Conservation (phyloP, 2,797 vertebrate species). For the Xenentodon cancila region DNA sequence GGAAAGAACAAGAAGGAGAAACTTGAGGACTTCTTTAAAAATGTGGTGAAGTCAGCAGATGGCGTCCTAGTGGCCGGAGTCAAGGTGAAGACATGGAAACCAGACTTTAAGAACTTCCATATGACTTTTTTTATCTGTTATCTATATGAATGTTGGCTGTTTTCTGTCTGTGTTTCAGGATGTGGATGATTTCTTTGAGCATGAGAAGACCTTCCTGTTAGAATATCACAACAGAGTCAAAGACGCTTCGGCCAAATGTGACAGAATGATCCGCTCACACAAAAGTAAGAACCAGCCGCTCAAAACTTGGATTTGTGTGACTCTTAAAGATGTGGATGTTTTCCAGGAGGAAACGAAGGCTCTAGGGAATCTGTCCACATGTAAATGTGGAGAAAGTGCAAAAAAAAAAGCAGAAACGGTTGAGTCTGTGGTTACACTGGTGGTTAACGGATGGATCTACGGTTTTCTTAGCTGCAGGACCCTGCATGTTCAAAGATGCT, state of each 20-base stretch:
- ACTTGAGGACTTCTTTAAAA: conserved; percentile 98
- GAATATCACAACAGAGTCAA: conserved; percentile 98
- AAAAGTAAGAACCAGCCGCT: conserved; percentile 88
- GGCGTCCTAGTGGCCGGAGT: conserved; percentile 96
- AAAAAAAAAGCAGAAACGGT: too few relatives aligned
- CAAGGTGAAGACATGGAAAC: conserved; percentile 82
- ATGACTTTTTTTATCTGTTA: fast-evolving
- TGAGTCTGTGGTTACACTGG: too few relatives aligned
- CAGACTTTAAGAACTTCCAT: background rate
- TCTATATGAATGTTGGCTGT: background rate
- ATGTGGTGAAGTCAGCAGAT: conserved; percentile 97
- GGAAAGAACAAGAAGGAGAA: conserved; percentile 99
- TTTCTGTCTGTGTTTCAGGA: conserved; percentile 80
- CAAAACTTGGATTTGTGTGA: background rate
- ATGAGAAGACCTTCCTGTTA: conserved; percentile 97
- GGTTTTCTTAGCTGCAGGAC: too few relatives aligned
- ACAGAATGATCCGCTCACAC: conserved; percentile 97
- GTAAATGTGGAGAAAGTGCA: too few relatives aligned
- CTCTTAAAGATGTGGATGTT: background rate
- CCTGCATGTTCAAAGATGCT: too few relatives aligned
- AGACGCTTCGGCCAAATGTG: conserved; percentile 94
- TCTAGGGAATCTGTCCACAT: too few relatives aligned
- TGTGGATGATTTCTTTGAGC: conserved; percentile 98
- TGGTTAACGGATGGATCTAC: too few relatives aligned
- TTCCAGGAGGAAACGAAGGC: too few relatives aligned